Evolutionary conservation across 2,888 invertebrate species (phyloP).

Genomic region (Matsumyia berberina): DNA sequence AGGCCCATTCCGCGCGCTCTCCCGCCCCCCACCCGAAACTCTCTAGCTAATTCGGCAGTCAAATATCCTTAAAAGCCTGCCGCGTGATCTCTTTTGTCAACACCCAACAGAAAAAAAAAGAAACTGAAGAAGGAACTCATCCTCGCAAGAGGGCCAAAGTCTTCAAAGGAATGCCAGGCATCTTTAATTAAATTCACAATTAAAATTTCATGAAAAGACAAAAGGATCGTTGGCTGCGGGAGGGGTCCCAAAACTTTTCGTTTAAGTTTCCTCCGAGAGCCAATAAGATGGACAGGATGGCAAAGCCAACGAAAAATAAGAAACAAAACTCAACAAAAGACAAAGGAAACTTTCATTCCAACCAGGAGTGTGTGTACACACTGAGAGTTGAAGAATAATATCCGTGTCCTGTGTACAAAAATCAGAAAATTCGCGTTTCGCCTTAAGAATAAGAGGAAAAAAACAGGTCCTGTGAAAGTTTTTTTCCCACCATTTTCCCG

Average conservation of each 20-base stretch:
- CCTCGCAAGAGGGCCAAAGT: constrained; percentile 61
- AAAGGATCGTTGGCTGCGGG: constrained; percentile 54
- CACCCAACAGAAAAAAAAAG: constrained; percentile 35
- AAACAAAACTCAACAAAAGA: constrained; percentile 41
- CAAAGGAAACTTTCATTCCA: constrained; percentile 58
- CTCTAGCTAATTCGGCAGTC: constrained; percentile 49
- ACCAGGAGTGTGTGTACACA: background rate
- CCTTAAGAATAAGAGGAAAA: constrained; percentile 35
- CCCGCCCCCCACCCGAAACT: background rate
- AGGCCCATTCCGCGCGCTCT: too few species aligned
- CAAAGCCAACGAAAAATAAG: constrained; percentile 33
- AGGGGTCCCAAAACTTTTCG: constrained; percentile 42
- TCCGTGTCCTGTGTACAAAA: constrained; percentile 69
- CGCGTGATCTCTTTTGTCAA: constrained; percentile 72
- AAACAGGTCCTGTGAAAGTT: constrained; percentile 64
- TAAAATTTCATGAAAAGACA: constrained; percentile 80
- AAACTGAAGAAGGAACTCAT: constrained; percentile 45
- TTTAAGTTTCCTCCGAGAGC: constrained; percentile 55
- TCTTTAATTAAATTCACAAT: constrained; percentile 82
- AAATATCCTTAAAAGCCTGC: constrained; percentile 55
- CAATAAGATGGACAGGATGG: constrained; percentile 65
- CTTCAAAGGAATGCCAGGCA: constrained; percentile 81
- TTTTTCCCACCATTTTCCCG: constrained; percentile 51
- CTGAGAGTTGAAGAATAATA: constrained; percentile 34
- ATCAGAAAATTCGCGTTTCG: constrained; percentile 57